These are phyloP conservation scores for Turritopsis rubra DNA, from an alignment of 30 jellyfish, hydroid and myxozoan species.

Conservation along the genomic window DNA sequence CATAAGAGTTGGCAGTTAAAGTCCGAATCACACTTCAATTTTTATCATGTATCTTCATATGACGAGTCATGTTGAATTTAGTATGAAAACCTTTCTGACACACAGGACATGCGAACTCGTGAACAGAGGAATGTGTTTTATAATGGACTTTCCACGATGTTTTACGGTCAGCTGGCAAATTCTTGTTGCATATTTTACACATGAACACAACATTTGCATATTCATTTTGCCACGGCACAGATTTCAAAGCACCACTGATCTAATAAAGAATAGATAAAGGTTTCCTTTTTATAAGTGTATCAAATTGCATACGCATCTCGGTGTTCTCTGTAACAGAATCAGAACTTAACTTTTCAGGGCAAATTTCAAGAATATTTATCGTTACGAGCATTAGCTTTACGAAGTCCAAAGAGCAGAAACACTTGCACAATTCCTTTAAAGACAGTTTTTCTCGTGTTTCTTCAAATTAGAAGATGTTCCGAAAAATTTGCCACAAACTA, in stretches of 20 bases:
- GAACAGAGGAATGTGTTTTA: neutral
- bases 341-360: no score
- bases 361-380: no score
- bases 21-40: no score
- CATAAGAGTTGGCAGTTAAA: no score
- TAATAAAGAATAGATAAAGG: neutral
- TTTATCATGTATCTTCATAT: neutral
- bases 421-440: neutral
- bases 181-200: neutral
- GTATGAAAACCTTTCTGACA: neutral
- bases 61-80: neutral
- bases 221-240: neutral
- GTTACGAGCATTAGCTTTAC: no score
- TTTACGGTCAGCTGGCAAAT: neutral
- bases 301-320: no score
- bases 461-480: slow-evolving; percentile 17
- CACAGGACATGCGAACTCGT: neutral
- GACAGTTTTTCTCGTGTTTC: neutral
- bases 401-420: neutral
- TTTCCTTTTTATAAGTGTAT: no score
- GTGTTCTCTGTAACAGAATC: no score
- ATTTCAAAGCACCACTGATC: neutral
- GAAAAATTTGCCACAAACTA: neutral
- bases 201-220: neutral
- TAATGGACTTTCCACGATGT: neutral